Conservation (phyloP, 2,797 vertebrate genomes). For the Melanotaenia maccullochi region DNA sequence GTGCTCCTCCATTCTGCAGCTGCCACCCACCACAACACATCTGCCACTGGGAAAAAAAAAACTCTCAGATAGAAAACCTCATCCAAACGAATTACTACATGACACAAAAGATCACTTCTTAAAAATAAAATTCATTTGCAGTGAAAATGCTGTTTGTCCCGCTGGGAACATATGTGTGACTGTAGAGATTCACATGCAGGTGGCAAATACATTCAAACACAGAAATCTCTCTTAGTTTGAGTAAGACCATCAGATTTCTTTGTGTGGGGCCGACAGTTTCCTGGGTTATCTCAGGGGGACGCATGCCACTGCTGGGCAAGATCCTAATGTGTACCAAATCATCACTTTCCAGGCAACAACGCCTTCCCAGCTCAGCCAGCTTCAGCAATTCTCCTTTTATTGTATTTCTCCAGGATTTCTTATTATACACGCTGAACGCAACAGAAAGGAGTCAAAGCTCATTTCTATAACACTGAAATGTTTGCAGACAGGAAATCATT, state of each 20-base stretch:
- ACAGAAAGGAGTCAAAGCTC: slow-evolving; percentile 55
- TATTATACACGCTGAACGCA: slow-evolving; percentile 57
- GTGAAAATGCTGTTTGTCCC: slow-evolving; percentile 39
- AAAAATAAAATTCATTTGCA: slow-evolving; percentile 69
- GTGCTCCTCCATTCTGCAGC: slow-evolving; percentile 73
- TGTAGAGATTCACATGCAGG: slow-evolving; percentile 45
- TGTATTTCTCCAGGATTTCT: slow-evolving; percentile 62
- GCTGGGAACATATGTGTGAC: slow-evolving; percentile 17
- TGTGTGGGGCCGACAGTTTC: slow-evolving; percentile 31
- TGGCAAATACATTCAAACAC: slow-evolving; percentile 39
- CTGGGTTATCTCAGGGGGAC: slow-evolving; percentile 57
- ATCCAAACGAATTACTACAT: slow-evolving; percentile 60
- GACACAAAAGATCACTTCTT: slow-evolving; percentile 69
- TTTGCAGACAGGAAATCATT: slow-evolving; percentile 34
- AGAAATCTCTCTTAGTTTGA: slow-evolving; percentile 23
- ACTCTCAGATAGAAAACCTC: slow-evolving; percentile 40
- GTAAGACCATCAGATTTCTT: slow-evolving; percentile 44
- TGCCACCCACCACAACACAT: slow-evolving; percentile 77
- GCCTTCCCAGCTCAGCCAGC: slow-evolving; percentile 33
- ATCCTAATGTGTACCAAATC: slow-evolving; percentile 62
- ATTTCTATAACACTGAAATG: slow-evolving; percentile 46
- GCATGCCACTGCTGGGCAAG: slow-evolving; percentile 51
- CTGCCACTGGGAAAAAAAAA: slow-evolving; percentile 66
- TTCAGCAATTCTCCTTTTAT: slow-evolving; percentile 52
- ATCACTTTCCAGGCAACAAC: slow-evolving; percentile 57